Evolutionary conservation across 2,888 invertebrate species (phyloP), one percentile per base, ranked within the genome.

Genomic region (Holacanthella duospinosa): DNA sequence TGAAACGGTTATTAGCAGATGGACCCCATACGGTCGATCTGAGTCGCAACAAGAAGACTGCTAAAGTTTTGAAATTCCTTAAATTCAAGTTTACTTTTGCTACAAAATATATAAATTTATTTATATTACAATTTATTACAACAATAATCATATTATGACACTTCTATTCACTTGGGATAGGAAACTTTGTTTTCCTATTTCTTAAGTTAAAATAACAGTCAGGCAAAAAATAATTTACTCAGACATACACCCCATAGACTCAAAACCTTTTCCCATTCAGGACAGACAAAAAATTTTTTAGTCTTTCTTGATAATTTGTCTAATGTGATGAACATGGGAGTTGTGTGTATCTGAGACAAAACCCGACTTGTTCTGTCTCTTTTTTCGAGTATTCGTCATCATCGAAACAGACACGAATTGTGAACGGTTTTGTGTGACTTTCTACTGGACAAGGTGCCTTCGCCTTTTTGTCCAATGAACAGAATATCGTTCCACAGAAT

Each of bases 331-430:
- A 71, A 63, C 72, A 72, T 56, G 72, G 72, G 48, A 72, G 65
- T 61, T 72, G 72, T 24, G 72, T 72, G 61, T 72, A 72, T 61
- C 72, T 53, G 43, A 72, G 65, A 59, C 72, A 72, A 68, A 72
- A 72, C 19, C 72, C 72, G 48, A 72, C 68, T 25, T 72, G 70
- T 63, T 72, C 72, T 56, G 69, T 68, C 65, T 72, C 72, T 63
- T 72, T 72, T 66, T 72, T 72, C n/a, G 70, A 68, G 62, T 71
- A 71, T 61, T 72, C 72, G 43, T 72, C 72, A 48, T 72, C 72
- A 56, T 72, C 72, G 54, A 72, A 72, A 66, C 70, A 71, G 36
- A 72, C 72, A 26, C 72, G 70, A 29, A 72, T 61, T 6, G 72
- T 72, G 66, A 72, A 72, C 19, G 72, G 72, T 62, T 72, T 72